Conservation (phyloP, 2,888 invertebrate genomes). For the Heliothis peltigera region DNA sequence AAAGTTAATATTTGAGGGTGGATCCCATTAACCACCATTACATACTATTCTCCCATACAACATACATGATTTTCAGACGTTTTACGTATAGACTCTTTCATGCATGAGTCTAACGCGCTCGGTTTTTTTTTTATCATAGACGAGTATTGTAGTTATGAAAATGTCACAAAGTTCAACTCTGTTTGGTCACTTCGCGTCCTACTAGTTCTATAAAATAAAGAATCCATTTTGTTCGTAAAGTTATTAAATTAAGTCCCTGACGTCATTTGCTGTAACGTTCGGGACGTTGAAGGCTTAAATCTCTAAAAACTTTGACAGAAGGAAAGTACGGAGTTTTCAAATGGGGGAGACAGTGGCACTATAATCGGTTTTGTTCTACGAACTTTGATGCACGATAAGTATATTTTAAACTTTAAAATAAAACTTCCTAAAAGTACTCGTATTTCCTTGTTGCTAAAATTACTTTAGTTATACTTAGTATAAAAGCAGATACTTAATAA, state of each 20-base stretch:
- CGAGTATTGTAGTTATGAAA: background rate
- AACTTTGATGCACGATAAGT: constrained; percentile 26
- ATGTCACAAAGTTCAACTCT: constrained; percentile 8
- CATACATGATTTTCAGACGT: too few species aligned
- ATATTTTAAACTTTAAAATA: constrained; percentile 20
- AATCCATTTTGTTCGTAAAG: constrained; percentile 45
- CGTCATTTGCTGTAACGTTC: constrained; percentile 37
- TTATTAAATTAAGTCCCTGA: constrained; percentile 52
- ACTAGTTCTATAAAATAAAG: constrained; percentile 36
- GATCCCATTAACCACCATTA: too few species aligned
- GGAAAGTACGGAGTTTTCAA: constrained; percentile 19
- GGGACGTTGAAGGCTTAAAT: constrained; percentile 32
- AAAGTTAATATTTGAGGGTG: too few species aligned
- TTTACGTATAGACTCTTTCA: too few species aligned
- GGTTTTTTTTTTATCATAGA: background rate
- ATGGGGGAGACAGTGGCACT: constrained; percentile 15
- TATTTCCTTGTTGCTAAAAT: background rate
- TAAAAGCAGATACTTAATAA: too few species aligned
- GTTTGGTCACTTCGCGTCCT: constrained; percentile 30
- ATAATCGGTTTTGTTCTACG: constrained; percentile 31
- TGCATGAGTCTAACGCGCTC: too few species aligned
- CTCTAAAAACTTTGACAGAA: constrained; percentile 43
- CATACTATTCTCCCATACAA: too few species aligned
- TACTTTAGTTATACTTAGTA: background rate
- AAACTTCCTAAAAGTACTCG: background rate